Evolutionary conservation across 2,797 vertebrate genomes (phyloP).

Genomic region (Pipistrellus pygmaeus): DNA sequence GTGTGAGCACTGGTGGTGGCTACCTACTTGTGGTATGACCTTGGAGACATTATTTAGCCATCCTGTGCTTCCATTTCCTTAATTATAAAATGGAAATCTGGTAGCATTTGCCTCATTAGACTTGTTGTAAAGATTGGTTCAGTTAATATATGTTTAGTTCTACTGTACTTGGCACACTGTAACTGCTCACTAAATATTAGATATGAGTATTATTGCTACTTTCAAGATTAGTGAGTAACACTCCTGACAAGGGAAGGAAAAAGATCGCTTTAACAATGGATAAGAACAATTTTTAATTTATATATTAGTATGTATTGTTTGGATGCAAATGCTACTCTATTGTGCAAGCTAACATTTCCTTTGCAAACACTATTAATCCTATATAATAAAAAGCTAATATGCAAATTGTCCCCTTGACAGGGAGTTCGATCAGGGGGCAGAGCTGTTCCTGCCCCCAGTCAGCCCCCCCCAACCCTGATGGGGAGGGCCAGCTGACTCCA

Average conservation of each 20-base stretch:
- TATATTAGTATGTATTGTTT: not conserved
- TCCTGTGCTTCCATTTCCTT: not conserved
- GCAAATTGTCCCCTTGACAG: no score
- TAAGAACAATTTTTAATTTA: not conserved
- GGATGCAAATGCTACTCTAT: not conserved
- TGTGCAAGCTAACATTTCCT: not conserved
- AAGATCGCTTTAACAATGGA: not conserved
- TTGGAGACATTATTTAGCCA: not conserved
- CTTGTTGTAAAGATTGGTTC: not conserved
- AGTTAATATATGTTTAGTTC: not conserved
- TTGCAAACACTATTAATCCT: not conserved
- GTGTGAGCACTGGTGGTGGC: not conserved
- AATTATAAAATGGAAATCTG: not conserved
- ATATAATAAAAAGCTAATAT: no score
- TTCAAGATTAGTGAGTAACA: constrained; percentile 4
- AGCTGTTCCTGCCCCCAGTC: no score
- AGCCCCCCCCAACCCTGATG: no score
- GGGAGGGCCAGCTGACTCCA: no score
- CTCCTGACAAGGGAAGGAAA: not conserved
- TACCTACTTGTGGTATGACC: not conserved
- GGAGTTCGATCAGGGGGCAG: no score
- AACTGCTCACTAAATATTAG: not conserved
- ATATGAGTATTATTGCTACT: not conserved
- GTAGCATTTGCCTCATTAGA: not conserved
- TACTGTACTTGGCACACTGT: not conserved